Percentiles rank a stretch among this genome's conserved stretches.
phyloP scores from a whole-genome alignment of 30 jellyfish, hydroid and myxozoan genomes.

The Aurelia aurita complex sp. Pacific region DNA sequence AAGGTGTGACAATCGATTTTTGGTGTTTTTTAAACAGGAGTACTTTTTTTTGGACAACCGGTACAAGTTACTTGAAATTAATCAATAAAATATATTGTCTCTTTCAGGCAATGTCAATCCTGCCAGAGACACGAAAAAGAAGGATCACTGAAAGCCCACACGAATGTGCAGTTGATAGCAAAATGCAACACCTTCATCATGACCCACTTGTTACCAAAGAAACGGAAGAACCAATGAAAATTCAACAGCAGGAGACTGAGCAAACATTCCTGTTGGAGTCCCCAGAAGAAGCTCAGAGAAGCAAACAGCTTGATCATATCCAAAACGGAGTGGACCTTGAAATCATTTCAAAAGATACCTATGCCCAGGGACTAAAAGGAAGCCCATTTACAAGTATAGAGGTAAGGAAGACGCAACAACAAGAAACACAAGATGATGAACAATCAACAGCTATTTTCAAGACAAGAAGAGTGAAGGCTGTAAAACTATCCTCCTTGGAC shows the following conservation, averaged over 20 bases:
- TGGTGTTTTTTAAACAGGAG: too few relatives aligned
- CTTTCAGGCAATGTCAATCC: constrained; percentile 48
- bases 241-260: too few relatives aligned
- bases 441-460: neutral
- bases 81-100: neutral
- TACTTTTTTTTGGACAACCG: too few relatives aligned
- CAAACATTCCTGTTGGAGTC: too few relatives aligned
- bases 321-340: too few relatives aligned
- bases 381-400: constrained; percentile 37
- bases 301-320: too few relatives aligned
- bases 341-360: neutral
- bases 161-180: constrained; percentile 52
- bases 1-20: too few relatives aligned
- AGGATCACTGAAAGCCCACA: constrained; percentile 48
- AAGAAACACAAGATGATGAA: neutral
- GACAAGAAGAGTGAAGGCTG: constrained; percentile 12
- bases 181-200: constrained; percentile 23
- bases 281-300: too few relatives aligned
- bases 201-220: neutral
- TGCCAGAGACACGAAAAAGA: constrained; percentile 79
- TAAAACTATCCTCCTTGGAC: constrained; percentile 27
- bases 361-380: constrained; percentile 6
- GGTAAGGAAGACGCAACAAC: neutral
- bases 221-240: neutral
- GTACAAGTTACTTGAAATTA: neutral